phyloP scores from a whole-genome alignment of 1,140 invertebrate species.

The Zaprionus ghesquierei region DNA sequence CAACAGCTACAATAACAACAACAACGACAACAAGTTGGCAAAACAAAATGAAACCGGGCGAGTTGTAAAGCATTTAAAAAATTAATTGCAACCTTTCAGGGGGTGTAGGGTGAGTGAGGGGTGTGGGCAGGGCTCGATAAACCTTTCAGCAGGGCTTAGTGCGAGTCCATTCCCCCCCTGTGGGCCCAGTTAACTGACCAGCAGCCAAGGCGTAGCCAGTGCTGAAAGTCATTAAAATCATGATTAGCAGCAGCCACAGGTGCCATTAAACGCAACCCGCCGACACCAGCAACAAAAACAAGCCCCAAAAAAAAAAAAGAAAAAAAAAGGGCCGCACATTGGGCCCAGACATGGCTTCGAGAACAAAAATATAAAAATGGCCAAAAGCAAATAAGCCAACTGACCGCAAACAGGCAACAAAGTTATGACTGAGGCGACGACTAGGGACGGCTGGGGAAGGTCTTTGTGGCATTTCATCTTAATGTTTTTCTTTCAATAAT shows the following conservation, averaged over 20 bases:
- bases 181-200: neutral
- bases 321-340: constrained; percentile 10
- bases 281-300: constrained; percentile 1
- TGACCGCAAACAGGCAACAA: constrained; percentile 50
- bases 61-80: constrained; percentile 69
- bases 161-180: neutral
- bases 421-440: constrained; percentile 30
- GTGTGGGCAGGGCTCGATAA: constrained; percentile 36
- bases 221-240: constrained; percentile 65
- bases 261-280: constrained; percentile 60
- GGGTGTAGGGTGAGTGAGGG: no score
- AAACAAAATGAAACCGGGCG: constrained; percentile 10
- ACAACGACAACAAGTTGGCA: neutral
- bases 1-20: neutral
- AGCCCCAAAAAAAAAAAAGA: neutral
- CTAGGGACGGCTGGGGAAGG: neutral
- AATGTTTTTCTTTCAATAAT: constrained; percentile 73
- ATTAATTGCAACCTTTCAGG: constrained; percentile 59
- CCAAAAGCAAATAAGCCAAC: constrained; percentile 55
- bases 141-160: constrained; percentile 39
- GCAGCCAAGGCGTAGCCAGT: neutral
- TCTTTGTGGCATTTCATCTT: constrained; percentile 26
- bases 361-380: constrained; percentile 37
- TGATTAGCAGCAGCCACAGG: constrained; percentile 69
- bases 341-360: constrained; percentile 27